Percentiles rank a stretch among this genome's conserved stretches.
Evolutionary conservation across 1,140 invertebrate species (phyloP).

Genomic region (Macrobrachium rosenbergii): DNA sequence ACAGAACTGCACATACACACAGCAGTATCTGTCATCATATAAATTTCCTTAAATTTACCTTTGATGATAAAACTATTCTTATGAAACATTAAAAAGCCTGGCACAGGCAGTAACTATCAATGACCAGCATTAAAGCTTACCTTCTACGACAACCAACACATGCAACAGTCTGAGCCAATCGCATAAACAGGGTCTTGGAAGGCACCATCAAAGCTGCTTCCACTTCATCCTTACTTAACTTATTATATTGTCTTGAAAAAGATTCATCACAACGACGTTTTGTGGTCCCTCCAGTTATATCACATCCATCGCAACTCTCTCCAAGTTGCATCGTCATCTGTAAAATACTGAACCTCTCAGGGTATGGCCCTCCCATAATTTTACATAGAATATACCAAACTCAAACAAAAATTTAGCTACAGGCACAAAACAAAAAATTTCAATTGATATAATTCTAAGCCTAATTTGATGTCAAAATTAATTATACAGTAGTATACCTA

Average conservation of each 20-base stretch:
- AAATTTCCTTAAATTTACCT: too few relatives aligned
- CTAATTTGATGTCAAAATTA: background rate
- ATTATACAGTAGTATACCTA: too few relatives aligned
- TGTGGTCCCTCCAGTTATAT: slow-evolving; percentile 24
- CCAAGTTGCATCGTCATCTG: slow-evolving; percentile 62
- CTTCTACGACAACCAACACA: slow-evolving; percentile 56
- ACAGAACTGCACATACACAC: background rate
- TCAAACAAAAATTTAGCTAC: background rate
- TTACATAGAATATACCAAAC: background rate
- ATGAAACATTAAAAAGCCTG: background rate
- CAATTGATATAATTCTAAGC: too few relatives aligned
- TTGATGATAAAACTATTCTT: too few relatives aligned
- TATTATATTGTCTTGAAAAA: slow-evolving; percentile 35
- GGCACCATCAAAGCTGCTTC: slow-evolving; percentile 50
- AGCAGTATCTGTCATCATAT: background rate
- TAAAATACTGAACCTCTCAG: background rate
- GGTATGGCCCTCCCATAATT: background rate
- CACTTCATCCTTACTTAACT: slow-evolving; percentile 46
- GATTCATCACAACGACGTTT: slow-evolving; percentile 48
- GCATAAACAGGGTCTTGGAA: slow-evolving; percentile 44
- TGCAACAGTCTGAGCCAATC: slow-evolving; percentile 48
- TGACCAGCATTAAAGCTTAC: background rate
- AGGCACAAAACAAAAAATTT: background rate
- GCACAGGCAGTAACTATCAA: background rate
- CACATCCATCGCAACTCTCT: slow-evolving; percentile 45